These are phyloP conservation scores for Heliconius eleuchia DNA, from an alignment of 1,140 invertebrate genomes.

Conservation along the genomic window DNA sequence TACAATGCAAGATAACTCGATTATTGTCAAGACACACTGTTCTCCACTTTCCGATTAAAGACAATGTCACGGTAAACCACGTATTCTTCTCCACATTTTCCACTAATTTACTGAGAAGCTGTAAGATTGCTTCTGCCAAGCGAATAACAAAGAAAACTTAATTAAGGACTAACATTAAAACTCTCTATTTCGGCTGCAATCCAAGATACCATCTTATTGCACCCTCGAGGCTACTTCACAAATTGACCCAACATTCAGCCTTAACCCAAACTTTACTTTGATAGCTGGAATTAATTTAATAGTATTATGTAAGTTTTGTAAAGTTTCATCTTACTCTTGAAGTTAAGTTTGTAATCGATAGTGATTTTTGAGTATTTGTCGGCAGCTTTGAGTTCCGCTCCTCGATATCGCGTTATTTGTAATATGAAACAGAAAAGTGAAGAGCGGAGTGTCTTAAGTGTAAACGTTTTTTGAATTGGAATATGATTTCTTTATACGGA, in stretches of 20 bases:
- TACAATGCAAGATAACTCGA: too few species aligned
- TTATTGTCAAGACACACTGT: too few species aligned
- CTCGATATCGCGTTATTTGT: too few species aligned
- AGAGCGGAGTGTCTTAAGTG: too few species aligned
- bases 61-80: too few species aligned
- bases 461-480: too few species aligned
- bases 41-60: too few species aligned
- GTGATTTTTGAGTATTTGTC: background rate
- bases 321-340: background rate
- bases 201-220: conserved; percentile 26
- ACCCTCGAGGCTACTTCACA: conserved; percentile 42
- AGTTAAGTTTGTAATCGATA: conserved; percentile 6
- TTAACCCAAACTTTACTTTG: conserved; percentile 26
- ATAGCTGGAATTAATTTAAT: conserved; percentile 41
- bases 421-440: too few species aligned
- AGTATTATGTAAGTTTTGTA: conserved; percentile 8
- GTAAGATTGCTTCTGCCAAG: background rate
- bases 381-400: background rate
- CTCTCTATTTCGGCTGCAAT: conserved; percentile 28
- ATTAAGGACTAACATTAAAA: conserved; percentile 25
- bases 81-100: too few species aligned
- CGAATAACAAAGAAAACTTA: conserved; percentile 15
- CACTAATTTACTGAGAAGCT: too few species aligned
- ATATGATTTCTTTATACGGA: too few species aligned
- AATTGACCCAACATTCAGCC: conserved; percentile 44